A percentile compares a stretch with the other conserved stretches of the same genome.
These are phyloP conservation scores for Sarcophaga subvicina DNA, from an alignment of 2,888 invertebrate species.

Conservation along the genomic window DNA sequence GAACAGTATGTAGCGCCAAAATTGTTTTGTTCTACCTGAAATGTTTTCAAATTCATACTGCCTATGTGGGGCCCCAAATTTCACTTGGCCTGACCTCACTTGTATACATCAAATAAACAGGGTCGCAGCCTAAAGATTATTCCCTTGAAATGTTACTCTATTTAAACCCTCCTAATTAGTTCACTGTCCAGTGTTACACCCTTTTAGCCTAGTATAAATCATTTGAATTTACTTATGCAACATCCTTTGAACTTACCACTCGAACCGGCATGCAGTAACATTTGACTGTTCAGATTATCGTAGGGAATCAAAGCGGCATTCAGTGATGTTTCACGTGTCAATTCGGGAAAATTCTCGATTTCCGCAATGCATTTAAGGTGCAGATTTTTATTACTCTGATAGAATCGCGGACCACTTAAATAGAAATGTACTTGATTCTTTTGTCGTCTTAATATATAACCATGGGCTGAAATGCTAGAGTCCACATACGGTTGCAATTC, in stretches of 20 bases:
- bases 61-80: no score
- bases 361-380: constrained; percentile 81
- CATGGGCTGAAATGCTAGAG: constrained; percentile 79
- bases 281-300: constrained; percentile 81
- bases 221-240: not conserved
- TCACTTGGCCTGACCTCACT: no score
- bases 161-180: no score
- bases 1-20: no score
- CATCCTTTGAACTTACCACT: constrained; percentile 71
- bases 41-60: no score
- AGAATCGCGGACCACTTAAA: constrained; percentile 80
- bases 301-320: constrained; percentile 78
- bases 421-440: constrained; percentile 80
- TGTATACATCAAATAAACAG: no score
- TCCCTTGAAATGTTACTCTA: no score
- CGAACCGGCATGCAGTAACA: constrained; percentile 77
- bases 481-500: constrained; percentile 80
- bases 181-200: no score
- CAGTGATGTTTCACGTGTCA: constrained; percentile 78
- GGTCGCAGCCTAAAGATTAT: no score
- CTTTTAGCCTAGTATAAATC: no score
- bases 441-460: constrained; percentile 79
- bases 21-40: no score
- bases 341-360: constrained; percentile 80
- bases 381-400: constrained; percentile 77